Evolutionary conservation across 2,113 vertebrate genomes (phyloP), one percentile per base, ranked within the genome.

Genomic region (Scartelaos histophorus): DNA sequence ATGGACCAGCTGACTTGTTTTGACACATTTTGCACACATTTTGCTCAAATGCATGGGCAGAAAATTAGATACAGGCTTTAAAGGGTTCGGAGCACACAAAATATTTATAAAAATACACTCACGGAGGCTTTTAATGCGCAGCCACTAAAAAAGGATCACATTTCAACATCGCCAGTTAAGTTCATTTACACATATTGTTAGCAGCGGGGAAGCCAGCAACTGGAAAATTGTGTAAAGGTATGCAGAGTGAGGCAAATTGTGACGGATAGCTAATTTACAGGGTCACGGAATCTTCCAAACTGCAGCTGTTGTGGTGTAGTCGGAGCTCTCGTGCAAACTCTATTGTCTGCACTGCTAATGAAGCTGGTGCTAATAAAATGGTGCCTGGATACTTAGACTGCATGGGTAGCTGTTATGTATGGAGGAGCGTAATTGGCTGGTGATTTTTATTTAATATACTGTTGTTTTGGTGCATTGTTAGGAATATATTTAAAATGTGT

Each of bases 81-180:
- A 92, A 82, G 83, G 90, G 95, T 92, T 92, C 90, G 91, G 86
- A 89, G 91, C 80, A 80, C 57, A 60, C 25, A 16, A 25, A 61
- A 43, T 43, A 38, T 5, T 9, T 38, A 3, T 35, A 35, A 35
- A 35, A 60, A n/a, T 29, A 29, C 5, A 61, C 57, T 60, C 57
- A 15, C 54, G 6, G 3, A 60, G n/a, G 57, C 22, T 25, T 60
- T 60, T 13, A 22, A 9, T 22, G 5, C 15, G 29, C 10, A 15
- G 22, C 29, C 7, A 3, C 57, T 29, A 29, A 60, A 57, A n/a
- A 21, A 57, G 9, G 21, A 21, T 57, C 54, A 57, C 54, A 57
- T 57, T n/a, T 24, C n/a, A 56, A 56, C n/a, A 22, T 11, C 21
- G 29, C 24, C 22, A 25, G 13, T 25, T 1, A 58, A 58, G 21